These are phyloP conservation scores for Microctenopoma stevenorrisi DNA, from an alignment of 2,797 vertebrate species.

Conservation along the genomic window DNA sequence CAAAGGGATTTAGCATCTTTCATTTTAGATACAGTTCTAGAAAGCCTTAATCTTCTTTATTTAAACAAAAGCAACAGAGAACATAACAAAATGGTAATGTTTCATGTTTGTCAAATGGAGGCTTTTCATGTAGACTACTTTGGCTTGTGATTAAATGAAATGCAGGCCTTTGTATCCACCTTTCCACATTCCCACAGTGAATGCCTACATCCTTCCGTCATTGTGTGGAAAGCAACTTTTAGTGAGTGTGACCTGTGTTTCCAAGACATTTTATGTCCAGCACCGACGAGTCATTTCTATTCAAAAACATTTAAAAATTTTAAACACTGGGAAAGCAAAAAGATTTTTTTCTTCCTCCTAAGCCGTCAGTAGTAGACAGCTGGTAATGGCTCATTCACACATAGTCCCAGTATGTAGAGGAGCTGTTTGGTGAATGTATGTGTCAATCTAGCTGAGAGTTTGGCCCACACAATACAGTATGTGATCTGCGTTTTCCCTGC, in stretches of 20 bases:
- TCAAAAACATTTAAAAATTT: constrained; percentile 16
- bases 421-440: constrained; percentile 28
- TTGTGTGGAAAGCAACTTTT: constrained; percentile 25
- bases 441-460: constrained; percentile 28
- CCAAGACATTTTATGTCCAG: constrained; percentile 8
- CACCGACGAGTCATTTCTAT: constrained; percentile 22
- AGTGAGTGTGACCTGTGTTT: constrained; percentile 20
- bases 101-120: constrained; percentile 69
- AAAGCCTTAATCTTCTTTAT: constrained; percentile 74
- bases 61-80: constrained; percentile 64
- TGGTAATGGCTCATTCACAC: constrained; percentile 50
- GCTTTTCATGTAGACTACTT: constrained; percentile 62
- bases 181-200: constrained; percentile 32
- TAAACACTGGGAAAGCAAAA: constrained; percentile 27
- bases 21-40: constrained; percentile 65
- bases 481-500: constrained; percentile 60
- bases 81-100: constrained; percentile 63
- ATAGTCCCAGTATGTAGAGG: constrained; percentile 19
- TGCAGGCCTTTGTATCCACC: constrained; percentile 46
- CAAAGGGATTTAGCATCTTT: constrained; percentile 72
- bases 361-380: constrained; percentile 41
- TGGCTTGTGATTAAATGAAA: constrained; percentile 66
- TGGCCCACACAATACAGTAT: constrained; percentile 63
- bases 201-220: constrained; percentile 19
- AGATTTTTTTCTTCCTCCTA: constrained; percentile 20